Conservation (phyloP, 2,797 vertebrate species). For the Epinephelus awoara region DNA sequence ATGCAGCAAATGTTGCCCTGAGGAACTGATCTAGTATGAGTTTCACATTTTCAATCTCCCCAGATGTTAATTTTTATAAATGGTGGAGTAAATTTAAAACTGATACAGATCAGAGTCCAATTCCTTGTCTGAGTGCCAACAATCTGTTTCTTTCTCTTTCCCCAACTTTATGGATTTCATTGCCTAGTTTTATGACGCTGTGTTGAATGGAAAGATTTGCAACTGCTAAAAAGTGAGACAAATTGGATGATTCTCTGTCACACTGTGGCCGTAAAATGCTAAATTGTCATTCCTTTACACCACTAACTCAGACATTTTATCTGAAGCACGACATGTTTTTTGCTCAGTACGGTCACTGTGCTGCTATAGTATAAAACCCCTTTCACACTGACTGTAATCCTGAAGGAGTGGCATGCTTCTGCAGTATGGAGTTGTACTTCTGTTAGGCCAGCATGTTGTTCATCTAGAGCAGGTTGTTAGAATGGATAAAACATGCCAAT, state of each 20-base stretch:
- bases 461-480: not conserved
- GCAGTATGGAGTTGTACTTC: not conserved
- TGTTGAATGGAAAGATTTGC: not conserved
- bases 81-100: slow-evolving; percentile 33
- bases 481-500: not conserved
- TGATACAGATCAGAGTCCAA: slow-evolving; percentile 57
- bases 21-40: slow-evolving; percentile 59
- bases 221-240: not conserved
- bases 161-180: slow-evolving; percentile 1
- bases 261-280: not conserved
- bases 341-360: not conserved
- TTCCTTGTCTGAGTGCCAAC: slow-evolving; percentile 65
- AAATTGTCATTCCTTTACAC: not conserved
- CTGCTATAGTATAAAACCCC: not conserved
- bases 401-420: not conserved
- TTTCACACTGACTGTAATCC: not conserved
- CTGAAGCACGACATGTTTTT: not conserved
- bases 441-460: not conserved
- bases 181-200: slow-evolving; percentile 19
- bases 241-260: not conserved
- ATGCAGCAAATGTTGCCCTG: slow-evolving; percentile 38
- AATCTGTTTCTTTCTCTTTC: slow-evolving; percentile 26
- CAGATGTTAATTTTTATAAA: not conserved
- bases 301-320: not conserved
- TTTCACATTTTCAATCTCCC: slow-evolving; percentile 7